phyloP scores from a whole-genome alignment of 2,797 vertebrate genomes.

The Poeciliopsis presidionis region DNA sequence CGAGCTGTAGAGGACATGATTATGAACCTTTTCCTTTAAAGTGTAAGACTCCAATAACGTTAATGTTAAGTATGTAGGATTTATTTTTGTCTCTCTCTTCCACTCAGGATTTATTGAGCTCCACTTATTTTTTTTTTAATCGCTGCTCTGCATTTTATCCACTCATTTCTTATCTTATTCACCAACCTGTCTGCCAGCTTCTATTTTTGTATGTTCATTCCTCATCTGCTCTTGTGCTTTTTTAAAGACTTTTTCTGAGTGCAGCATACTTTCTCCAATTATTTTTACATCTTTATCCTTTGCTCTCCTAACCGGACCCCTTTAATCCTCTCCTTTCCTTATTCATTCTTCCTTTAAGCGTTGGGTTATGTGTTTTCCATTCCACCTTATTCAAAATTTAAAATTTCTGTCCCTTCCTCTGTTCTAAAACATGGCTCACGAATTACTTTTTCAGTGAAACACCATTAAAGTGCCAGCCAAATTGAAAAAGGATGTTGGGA shows the following conservation, averaged over 20 bases:
- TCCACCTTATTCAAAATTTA: conserved; percentile 20
- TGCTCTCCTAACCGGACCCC: conserved; percentile 4
- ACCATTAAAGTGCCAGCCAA: conserved; percentile 53
- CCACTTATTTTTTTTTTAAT: conserved; percentile 13
- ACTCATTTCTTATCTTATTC: not conserved
- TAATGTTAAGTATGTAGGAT: conserved; percentile 54
- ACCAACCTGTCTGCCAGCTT: conserved; percentile 1
- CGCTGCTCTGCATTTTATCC: conserved; percentile 4
- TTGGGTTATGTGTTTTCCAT: conserved; percentile 20
- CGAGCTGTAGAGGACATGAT: conserved; percentile 57
- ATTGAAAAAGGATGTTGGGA: conserved; percentile 61
- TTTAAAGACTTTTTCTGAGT: conserved; percentile 12
- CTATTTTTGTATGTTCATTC: conserved; percentile 9
- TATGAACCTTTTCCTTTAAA: conserved; percentile 51
- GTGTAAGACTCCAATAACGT: conserved; percentile 52
- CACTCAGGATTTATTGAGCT: conserved; percentile 21
- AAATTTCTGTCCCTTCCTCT: conserved; percentile 11
- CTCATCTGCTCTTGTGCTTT: conserved; percentile 18
- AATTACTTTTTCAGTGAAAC: conserved; percentile 42
- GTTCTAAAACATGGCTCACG: conserved; percentile 41
- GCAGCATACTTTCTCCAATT: conserved; percentile 27
- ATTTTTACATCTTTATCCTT: conserved; percentile 22
- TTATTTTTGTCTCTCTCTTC: conserved; percentile 15
- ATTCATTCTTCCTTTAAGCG: conserved; percentile 13
- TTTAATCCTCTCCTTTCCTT: conserved; percentile 31